phyloP scores from a whole-genome alignment of 2,888 invertebrate species.

The Argyresthia albistria region DNA sequence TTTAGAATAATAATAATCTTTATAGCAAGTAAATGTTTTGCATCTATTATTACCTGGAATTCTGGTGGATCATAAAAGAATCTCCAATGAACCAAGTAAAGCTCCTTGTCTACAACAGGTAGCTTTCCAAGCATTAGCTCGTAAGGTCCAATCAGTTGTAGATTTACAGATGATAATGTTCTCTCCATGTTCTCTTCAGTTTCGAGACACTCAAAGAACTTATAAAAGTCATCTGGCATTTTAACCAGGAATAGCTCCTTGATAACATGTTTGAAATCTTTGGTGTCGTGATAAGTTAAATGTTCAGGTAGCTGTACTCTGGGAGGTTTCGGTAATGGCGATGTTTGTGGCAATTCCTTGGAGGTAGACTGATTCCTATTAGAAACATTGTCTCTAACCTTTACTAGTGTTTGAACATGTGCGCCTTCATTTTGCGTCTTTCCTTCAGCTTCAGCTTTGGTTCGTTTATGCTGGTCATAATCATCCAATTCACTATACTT shows the following conservation, averaged over 20 bases:
- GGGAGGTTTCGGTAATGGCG: neutral
- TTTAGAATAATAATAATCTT: too few species aligned
- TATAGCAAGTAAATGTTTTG: too few species aligned
- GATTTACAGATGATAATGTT: constrained; percentile 76
- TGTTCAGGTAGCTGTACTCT: constrained; percentile 25
- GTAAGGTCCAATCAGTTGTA: constrained; percentile 89
- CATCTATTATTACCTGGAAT: constrained; percentile 75
- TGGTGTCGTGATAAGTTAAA: constrained; percentile 47
- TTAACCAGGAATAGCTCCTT: constrained; percentile 84
- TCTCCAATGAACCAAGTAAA: constrained; percentile 88
- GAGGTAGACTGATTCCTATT: too few species aligned
- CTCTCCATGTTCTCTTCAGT: constrained; percentile 64
- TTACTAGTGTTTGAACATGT: neutral
- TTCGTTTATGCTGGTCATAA: constrained; percentile 20
- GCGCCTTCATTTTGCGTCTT: neutral
- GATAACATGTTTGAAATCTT: constrained; percentile 70
- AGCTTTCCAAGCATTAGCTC: constrained; percentile 83
- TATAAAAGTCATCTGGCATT: constrained; percentile 93
- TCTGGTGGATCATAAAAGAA: constrained; percentile 96
- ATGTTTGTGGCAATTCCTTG: neutral
- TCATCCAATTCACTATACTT: constrained; percentile 17
- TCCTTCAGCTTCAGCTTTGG: constrained; percentile 25
- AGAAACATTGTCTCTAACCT: too few species aligned
- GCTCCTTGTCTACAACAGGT: constrained; percentile 65
- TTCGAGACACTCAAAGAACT: constrained; percentile 85